These are phyloP conservation scores for Cryptus armator DNA, from an alignment of 2,888 invertebrate species.

Conservation along the genomic window DNA sequence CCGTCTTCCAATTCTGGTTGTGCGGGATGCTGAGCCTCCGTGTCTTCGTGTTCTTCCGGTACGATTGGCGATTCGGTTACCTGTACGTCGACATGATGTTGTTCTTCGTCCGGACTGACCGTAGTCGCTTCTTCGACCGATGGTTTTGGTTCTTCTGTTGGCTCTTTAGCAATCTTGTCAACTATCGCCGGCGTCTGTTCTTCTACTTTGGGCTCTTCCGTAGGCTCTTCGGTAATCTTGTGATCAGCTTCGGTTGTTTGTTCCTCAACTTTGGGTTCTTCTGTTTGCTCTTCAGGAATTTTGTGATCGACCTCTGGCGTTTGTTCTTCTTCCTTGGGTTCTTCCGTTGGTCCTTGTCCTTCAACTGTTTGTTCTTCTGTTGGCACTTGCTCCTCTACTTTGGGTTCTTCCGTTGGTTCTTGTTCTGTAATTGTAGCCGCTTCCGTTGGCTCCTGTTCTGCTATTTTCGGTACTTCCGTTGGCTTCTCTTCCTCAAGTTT, in stretches of 20 bases:
- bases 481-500: neutral
- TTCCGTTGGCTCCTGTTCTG: neutral
- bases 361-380: neutral
- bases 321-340: neutral
- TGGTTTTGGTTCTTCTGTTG: neutral
- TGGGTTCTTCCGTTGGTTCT: neutral
- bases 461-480: neutral
- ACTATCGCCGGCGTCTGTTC: neutral
- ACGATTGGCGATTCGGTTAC: constrained; percentile 70
- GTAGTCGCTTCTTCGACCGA: constrained; percentile 12
- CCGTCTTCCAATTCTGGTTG: constrained; percentile 58
- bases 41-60: constrained; percentile 70
- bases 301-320: no score
- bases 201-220: neutral
- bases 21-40: constrained; percentile 42
- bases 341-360: neutral
- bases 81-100: constrained; percentile 63
- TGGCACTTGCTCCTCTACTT: neutral
- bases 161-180: constrained; percentile 11
- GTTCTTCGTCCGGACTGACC: constrained; percentile 51
- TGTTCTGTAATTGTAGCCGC: neutral
- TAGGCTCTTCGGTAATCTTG: neutral
- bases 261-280: neutral
- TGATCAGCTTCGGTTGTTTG: neutral
- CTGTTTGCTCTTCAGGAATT: neutral